Evolutionary conservation across 2,797 vertebrate species (phyloP).

Genomic region (Crenichthys baileyi): DNA sequence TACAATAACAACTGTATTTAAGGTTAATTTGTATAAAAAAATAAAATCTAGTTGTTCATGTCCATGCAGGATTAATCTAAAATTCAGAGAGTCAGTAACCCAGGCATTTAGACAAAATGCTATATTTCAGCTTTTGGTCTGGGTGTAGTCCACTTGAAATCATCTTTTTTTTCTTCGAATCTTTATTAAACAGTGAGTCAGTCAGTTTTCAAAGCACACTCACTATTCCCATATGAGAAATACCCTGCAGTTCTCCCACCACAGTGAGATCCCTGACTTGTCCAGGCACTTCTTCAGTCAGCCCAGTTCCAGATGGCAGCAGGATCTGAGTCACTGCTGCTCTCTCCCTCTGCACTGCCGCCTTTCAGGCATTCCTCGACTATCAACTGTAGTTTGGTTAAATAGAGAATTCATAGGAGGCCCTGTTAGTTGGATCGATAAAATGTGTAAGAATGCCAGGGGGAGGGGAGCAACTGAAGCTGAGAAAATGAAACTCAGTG

Average conservation of each 20-base stretch:
- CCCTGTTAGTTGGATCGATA: not conserved
- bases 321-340: conserved; percentile 1
- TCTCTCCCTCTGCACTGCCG: not conserved
- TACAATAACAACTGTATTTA: not conserved
- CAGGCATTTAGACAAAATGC: conserved; percentile 5
- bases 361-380: not conserved
- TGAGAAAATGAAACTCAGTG: no score
- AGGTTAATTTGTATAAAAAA: not conserved
- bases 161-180: conserved; percentile 11
- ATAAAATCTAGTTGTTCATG: not conserved
- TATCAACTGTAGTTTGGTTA: not conserved
- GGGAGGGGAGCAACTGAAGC: no score
- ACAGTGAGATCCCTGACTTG: conserved; percentile 23
- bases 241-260: conserved; percentile 40
- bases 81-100: not conserved
- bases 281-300: conserved; percentile 20
- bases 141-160: conserved; percentile 13
- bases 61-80: not conserved
- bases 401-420: not conserved
- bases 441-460: no score
- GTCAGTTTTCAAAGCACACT: conserved; percentile 45
- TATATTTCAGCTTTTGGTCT: not conserved
- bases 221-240: conserved; percentile 44
- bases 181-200: conserved; percentile 37
- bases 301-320: conserved; percentile 6